A percentile compares a stretch with the other conserved stretches of the same genome.
Conservation (phyloP, 1,140 invertebrate species). For the Delia radicum region DNA sequence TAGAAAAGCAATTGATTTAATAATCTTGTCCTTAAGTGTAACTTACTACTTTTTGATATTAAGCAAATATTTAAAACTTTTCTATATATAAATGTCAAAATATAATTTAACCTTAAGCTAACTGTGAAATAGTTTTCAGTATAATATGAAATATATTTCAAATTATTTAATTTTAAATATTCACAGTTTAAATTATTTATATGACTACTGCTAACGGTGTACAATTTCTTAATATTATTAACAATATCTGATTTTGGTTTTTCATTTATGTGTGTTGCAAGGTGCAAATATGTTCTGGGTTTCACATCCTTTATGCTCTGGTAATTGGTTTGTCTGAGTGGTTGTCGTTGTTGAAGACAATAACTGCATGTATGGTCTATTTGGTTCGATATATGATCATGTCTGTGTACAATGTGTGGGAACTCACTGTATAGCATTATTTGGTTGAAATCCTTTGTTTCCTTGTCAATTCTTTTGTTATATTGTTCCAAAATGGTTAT, state of each 20-base stretch:
- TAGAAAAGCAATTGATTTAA: not conserved
- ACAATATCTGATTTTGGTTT: not conserved
- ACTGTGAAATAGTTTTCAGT: not conserved
- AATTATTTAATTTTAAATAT: not conserved
- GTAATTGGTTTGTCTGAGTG: too few relatives aligned
- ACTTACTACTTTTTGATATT: not conserved
- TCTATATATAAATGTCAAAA: too few relatives aligned
- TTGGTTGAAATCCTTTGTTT: not conserved
- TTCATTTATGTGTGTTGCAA: not conserved
- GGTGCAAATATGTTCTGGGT: not conserved
- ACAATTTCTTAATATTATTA: not conserved
- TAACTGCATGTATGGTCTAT: not conserved
- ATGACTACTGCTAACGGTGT: not conserved
- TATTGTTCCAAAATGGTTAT: not conserved
- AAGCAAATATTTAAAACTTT: too few relatives aligned
- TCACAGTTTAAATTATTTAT: not conserved
- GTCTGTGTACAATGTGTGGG: too few relatives aligned
- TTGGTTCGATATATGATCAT: not conserved
- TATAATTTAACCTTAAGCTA: not conserved
- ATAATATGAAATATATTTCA: not conserved
- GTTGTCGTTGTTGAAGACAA: constrained; percentile 13
- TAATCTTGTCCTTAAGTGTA: not conserved
- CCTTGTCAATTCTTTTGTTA: not conserved
- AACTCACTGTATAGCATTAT: not conserved
- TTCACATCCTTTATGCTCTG: not conserved